Conservation (phyloP, 2,797 vertebrate genomes). For the Melanotaenia pygmaea region DNA sequence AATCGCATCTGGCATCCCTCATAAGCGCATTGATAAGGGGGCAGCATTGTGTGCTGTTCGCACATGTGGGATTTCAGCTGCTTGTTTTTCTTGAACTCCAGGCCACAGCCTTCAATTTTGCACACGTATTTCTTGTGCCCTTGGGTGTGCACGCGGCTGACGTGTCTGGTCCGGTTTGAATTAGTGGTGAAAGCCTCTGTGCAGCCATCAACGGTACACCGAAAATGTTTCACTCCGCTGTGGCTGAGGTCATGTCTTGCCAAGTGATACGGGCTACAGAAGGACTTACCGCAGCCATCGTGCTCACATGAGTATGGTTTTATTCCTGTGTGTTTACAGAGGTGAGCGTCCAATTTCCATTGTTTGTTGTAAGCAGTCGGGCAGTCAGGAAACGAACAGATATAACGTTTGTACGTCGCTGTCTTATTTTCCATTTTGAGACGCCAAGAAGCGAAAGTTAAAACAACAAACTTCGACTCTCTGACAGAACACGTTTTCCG, state of each 20-base stretch:
- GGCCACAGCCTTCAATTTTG: conserved; percentile 83
- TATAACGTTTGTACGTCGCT: conserved; percentile 69
- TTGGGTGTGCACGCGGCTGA: conserved; percentile 83
- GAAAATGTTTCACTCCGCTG: conserved; percentile 84
- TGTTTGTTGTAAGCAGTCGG: conserved; percentile 85
- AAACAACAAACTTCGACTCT: too few species aligned
- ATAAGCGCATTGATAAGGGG: conserved; percentile 84
- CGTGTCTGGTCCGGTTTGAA: conserved; percentile 86
- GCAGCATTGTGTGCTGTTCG: conserved; percentile 86
- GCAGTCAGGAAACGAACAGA: conserved; percentile 90
- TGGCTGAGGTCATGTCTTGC: conserved; percentile 87
- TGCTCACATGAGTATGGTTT: conserved; percentile 84
- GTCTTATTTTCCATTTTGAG: conserved; percentile 42
- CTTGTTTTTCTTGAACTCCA: conserved; percentile 91
- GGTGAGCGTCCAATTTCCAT: conserved; percentile 90
- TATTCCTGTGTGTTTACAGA: conserved; percentile 92
- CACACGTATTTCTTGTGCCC: conserved; percentile 83
- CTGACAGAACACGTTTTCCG: conserved; percentile 17
- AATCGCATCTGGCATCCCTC: conserved; percentile 89
- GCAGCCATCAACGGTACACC: conserved; percentile 73
- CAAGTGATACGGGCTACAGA: conserved; percentile 86
- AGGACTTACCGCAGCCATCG: conserved; percentile 86
- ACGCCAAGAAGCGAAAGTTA: rapidly evolving
- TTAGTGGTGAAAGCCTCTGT: conserved; percentile 86
- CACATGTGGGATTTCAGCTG: conserved; percentile 89